phyloP scores from a whole-genome alignment of 2,113 vertebrate species.

The Terrapene triunguis region DNA sequence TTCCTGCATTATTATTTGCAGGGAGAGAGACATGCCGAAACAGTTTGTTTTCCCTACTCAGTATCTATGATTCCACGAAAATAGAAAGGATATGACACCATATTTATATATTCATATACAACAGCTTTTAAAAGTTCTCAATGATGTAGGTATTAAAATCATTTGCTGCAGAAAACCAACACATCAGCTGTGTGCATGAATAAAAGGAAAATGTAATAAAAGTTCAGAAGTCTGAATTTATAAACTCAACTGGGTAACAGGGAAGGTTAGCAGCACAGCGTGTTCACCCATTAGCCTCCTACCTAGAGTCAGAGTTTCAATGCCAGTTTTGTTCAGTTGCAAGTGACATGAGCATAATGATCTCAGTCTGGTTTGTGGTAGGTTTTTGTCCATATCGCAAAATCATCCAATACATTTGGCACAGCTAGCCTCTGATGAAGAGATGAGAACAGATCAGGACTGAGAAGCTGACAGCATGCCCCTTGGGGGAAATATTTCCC shows the following conservation, averaged over 20 bases:
- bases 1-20: background rate
- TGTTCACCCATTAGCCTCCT: background rate
- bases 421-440: background rate
- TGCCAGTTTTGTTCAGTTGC: background rate
- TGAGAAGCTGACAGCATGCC: background rate
- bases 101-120: background rate
- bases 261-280: background rate
- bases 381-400: background rate
- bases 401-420: fast-evolving
- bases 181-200: background rate
- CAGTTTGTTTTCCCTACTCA: background rate
- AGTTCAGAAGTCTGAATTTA: background rate
- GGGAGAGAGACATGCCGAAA: background rate
- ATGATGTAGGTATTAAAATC: background rate
- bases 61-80: slow-evolving; percentile 4
- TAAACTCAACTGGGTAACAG: background rate
- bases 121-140: background rate
- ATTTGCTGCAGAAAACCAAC: background rate
- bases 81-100: background rate
- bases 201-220: background rate
- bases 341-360: fast-evolving
- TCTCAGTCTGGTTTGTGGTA: background rate
- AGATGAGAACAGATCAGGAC: background rate
- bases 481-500: background rate
- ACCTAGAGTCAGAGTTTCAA: background rate